Percentiles rank a stretch among this genome's conserved stretches.
Evolutionary conservation across 2,888 invertebrate species (phyloP).

Genomic region (Teinopalpus imperialis): DNA sequence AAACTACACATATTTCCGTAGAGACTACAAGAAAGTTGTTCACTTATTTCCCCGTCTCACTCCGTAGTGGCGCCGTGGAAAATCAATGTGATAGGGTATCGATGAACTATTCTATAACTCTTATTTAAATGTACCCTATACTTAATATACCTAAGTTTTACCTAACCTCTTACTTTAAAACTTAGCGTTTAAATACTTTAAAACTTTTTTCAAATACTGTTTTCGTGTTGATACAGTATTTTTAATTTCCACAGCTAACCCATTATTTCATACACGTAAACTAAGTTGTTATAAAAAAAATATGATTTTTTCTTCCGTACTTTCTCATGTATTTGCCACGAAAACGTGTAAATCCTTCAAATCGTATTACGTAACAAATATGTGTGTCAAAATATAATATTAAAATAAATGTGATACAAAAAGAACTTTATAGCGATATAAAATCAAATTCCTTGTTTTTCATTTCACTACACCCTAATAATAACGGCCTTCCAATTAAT

Average conservation of each 20-base stretch:
- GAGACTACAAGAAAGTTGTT: slow-evolving; percentile 3
- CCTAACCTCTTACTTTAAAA: too few species aligned
- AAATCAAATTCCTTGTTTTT: slow-evolving; percentile 42
- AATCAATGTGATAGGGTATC: slow-evolving; percentile 45
- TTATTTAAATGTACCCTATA: slow-evolving; percentile 16
- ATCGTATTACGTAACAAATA: slow-evolving; percentile 72
- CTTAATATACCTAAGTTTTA: too few species aligned
- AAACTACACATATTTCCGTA: slow-evolving; percentile 21
- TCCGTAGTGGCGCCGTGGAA: slow-evolving; percentile 2
- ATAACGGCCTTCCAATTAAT: too few species aligned
- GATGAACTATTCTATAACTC: slow-evolving; percentile 36
- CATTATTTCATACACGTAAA: not conserved
- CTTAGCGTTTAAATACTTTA: slow-evolving; percentile 19
- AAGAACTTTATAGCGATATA: slow-evolving; percentile 79
- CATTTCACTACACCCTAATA: slow-evolving; percentile 27
- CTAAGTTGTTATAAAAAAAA: too few species aligned
- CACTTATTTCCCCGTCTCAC: slow-evolving; percentile 3
- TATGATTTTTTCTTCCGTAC: slow-evolving; percentile 6
- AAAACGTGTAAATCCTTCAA: slow-evolving; percentile 58
- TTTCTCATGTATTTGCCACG: slow-evolving; percentile 51
- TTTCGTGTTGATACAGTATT: slow-evolving; percentile 19
- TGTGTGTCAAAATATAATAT: slow-evolving; percentile 81
- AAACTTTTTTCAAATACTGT: slow-evolving; percentile 12
- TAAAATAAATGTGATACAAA: slow-evolving; percentile 81
- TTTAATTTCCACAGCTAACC: too few species aligned